Conservation (phyloP, 2,113 vertebrate species). For the Acrocephalus arundinaceus region DNA sequence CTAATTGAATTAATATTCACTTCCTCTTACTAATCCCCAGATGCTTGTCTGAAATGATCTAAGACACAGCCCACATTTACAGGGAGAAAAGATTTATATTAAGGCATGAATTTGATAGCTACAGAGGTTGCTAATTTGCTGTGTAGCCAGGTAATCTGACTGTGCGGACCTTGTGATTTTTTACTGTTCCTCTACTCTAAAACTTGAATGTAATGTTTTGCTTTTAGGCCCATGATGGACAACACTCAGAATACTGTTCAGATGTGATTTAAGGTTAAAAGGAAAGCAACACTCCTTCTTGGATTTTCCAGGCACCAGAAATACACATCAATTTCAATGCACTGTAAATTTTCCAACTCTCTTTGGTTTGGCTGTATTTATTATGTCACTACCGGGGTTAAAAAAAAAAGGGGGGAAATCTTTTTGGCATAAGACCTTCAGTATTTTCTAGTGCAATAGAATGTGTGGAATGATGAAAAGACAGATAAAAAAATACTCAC, state of each 20-base stretch:
- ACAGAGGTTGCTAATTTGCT: neutral
- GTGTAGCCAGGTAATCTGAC: neutral
- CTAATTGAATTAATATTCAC: slow-evolving; percentile 30
- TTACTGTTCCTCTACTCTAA: neutral
- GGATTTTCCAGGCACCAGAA: slow-evolving; percentile 29
- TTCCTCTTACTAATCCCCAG: slow-evolving; percentile 35
- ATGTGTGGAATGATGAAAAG: neutral
- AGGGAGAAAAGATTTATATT: neutral
- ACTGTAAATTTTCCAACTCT: neutral
- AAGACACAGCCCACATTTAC: neutral
- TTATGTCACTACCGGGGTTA: neutral
- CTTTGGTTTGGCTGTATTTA: neutral
- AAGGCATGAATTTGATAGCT: neutral
- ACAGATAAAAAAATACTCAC: neutral
- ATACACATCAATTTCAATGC: neutral
- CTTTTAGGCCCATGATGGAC: neutral
- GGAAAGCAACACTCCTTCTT: neutral
- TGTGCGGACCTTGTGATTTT: neutral
- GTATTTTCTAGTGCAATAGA: neutral
- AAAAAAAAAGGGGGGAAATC: neutral
- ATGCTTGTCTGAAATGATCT: slow-evolving; percentile 13
- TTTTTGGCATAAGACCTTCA: neutral
- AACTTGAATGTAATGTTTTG: neutral
- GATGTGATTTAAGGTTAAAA: slow-evolving; percentile 1
- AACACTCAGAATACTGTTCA: neutral